These are phyloP conservation scores for Morinoia aosen DNA, from an alignment of 2,888 invertebrate species.

Conservation along the genomic window DNA sequence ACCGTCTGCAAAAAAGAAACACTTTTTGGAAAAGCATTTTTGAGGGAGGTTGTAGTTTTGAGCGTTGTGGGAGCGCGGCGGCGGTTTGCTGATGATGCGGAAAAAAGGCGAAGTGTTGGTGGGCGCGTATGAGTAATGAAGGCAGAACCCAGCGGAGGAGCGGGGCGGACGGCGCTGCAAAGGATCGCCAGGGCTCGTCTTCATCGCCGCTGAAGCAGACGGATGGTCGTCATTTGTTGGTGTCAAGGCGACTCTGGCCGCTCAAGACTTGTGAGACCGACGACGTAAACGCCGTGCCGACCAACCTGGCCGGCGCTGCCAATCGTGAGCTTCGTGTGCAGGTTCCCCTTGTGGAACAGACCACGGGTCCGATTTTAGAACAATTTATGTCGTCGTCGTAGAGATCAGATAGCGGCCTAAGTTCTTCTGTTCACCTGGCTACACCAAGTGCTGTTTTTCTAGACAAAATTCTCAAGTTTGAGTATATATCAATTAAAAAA, in stretches of 20 bases:
- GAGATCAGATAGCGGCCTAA: too few species aligned
- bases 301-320: background rate
- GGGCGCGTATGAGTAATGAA: conserved; percentile 51
- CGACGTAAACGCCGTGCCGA: conserved; percentile 1
- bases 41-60: conserved; percentile 23
- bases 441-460: too few species aligned
- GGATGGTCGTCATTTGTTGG: conserved; percentile 43
- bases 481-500: too few species aligned
- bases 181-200: conserved; percentile 44
- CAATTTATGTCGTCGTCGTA: too few species aligned
- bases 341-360: background rate
- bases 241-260: conserved; percentile 37
- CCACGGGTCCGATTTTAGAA: background rate
- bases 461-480: too few species aligned
- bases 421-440: too few species aligned
- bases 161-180: background rate
- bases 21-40: background rate
- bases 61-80: background rate
- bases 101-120: conserved; percentile 46
- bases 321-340: background rate
- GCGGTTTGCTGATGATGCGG: conserved; percentile 45
- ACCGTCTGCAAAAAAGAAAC: background rate
- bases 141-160: background rate
- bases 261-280: conserved; percentile 10
- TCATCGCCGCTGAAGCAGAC: conserved; percentile 50